Base-by-base conservation (phyloP, 35 echinoderm and acorn worm species). In the Stichopus chloronotus region DNA sequence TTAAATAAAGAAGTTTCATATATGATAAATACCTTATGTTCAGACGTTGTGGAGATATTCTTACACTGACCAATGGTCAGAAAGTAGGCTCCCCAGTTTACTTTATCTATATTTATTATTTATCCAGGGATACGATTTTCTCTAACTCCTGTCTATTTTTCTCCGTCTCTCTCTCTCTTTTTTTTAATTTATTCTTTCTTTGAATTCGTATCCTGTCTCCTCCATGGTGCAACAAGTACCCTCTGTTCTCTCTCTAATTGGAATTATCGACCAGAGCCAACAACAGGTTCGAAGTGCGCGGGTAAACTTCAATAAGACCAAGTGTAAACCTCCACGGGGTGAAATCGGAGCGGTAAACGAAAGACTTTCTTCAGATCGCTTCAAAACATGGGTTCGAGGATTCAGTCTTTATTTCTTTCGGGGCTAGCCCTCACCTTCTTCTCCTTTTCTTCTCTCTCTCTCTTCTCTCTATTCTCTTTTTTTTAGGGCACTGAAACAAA, bases 271-370 rank as follows among this genome's bases (percentile, higher is more conserved):
- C 82, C 55, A 58, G 8, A 21, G 82, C 69, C 57, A 58, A 85
- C 57, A 85, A 53, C 55, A 85, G 54, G 54, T 85, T 85, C 52
- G 82, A 53, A 85, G 82, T 85, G 82, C 82, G 82, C 82, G 82
- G 55, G 55, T 85, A 85, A 85, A 85, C 82, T 85, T 85, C 82
- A 85, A 85, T 85, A 85, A 85, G 54, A 85, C 82, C 55, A 85
- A 85, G 82, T 85, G 52, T 56, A 85, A 85, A 85, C 57, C 82
- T 85, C 82, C 82, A 58, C 55, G 5, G 82, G 82, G 82, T 23
- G 82, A 85, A 85, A 85, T 85, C 5, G 55, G 82, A 85, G 55
- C 82, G 82, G 82, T 55, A 85, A 58, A 85, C 82, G 57, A 85
- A 85, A 85, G 82, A 58, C 82, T 58, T 58, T 58, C 54, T 85